Percentiles rank a stretch among this genome's conserved stretches.
Conservation (phyloP, 2,797 vertebrate genomes). For the Argya squamiceps region DNA sequence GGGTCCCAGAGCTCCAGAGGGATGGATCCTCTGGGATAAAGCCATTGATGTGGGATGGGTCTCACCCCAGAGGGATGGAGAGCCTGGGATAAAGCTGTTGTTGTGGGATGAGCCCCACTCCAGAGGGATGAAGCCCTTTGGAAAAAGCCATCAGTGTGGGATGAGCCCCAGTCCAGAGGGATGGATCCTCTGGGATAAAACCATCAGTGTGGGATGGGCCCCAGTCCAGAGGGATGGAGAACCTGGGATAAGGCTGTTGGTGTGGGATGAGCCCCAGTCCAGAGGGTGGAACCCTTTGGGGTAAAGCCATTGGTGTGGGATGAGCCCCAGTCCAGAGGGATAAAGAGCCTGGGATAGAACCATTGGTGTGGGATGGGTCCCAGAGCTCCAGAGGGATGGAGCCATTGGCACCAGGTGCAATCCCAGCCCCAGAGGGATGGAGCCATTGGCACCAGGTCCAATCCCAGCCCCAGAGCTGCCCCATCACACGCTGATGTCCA, state of each 20-base stretch:
- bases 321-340: neutral
- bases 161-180: neutral
- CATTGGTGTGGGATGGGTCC: too few relatives aligned
- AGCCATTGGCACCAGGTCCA: fast-evolving
- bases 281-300: too few relatives aligned
- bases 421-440: neutral
- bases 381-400: too few relatives aligned
- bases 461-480: neutral
- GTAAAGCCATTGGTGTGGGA: too few relatives aligned
- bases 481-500: fast-evolving
- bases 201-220: fast-evolving
- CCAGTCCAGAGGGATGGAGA: neutral
- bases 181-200: neutral
- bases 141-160: too few relatives aligned
- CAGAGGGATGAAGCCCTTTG: neutral
- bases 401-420: too few relatives aligned
- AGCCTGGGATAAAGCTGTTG: fast-evolving
- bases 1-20: neutral
- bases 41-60: fast-evolving
- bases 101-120: neutral
- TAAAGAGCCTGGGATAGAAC: too few relatives aligned
- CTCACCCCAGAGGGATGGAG: neutral
- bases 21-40: neutral
- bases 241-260: fast-evolving
- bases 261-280: neutral